Percentiles rank a stretch among this genome's conserved stretches.
phyloP scores from a whole-genome alignment of 2,113 vertebrate genomes.

The Talpa occidentalis region DNA sequence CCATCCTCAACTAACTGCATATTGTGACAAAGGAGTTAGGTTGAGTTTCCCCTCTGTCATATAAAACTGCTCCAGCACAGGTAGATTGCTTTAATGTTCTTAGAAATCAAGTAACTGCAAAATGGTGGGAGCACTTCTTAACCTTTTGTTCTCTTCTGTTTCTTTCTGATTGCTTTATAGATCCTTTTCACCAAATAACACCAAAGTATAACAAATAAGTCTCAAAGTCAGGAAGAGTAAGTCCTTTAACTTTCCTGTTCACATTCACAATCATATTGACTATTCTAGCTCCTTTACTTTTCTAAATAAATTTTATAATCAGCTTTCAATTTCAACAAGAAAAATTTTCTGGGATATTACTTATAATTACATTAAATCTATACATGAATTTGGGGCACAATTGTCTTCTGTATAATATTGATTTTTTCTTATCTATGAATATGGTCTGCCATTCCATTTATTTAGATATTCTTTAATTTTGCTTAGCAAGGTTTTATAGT shows the following conservation, averaged over 20 bases:
- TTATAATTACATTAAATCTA: not conserved
- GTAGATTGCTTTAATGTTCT: not conserved
- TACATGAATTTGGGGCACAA: not conserved
- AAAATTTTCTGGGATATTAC: not conserved
- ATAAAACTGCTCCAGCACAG: not conserved
- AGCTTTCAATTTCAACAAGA: not conserved
- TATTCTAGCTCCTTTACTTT: not conserved
- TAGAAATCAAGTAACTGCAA: not conserved
- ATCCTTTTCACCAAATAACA: slow-evolving; percentile 1
- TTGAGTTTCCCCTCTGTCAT: not conserved
- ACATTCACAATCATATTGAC: not conserved
- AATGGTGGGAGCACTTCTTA: not conserved
- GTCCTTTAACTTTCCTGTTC: not conserved
- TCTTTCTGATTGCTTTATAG: not conserved
- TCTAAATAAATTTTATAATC: not conserved
- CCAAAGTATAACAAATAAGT: not conserved
- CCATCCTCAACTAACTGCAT: not conserved
- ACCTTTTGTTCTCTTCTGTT: not conserved
- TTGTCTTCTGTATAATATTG: not conserved
- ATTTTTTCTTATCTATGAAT: not conserved
- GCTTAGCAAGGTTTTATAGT: not conserved
- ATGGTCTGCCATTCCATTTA: not conserved
- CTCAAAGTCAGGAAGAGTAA: not conserved
- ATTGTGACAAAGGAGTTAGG: not conserved
- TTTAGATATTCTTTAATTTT: not conserved